Percentiles rank a stretch among this genome's conserved stretches.
Evolutionary conservation across 1,140 invertebrate genomes (phyloP).

Genomic region (Sarcophaga peregrina): DNA sequence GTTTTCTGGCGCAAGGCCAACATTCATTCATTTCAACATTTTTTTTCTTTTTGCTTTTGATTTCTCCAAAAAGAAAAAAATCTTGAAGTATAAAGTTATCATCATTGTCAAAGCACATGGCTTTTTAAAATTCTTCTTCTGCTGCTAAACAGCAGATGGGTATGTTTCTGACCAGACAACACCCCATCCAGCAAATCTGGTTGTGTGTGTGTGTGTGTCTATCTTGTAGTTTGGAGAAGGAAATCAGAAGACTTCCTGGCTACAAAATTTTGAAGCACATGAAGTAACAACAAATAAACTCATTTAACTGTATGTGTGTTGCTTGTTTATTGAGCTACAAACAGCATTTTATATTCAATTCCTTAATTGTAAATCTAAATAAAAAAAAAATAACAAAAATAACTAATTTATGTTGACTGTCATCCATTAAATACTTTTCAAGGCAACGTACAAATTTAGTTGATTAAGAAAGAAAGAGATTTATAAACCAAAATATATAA

Average conservation of each 20-base stretch:
- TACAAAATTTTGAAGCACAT: neutral
- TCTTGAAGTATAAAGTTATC: neutral
- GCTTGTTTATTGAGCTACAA: too few relatives aligned
- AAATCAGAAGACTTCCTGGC: constrained; percentile 6
- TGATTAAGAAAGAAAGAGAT: too few relatives aligned
- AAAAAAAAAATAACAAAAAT: too few relatives aligned
- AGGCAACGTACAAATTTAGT: too few relatives aligned
- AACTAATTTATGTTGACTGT: too few relatives aligned
- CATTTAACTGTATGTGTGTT: neutral
- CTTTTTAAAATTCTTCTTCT: neutral
- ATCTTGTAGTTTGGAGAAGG: neutral
- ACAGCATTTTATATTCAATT: too few relatives aligned
- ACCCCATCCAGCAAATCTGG: neutral
- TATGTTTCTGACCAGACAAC: neutral
- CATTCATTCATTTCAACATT: too few relatives aligned
- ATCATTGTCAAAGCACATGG: neutral
- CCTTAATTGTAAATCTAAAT: too few relatives aligned
- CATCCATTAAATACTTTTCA: too few relatives aligned
- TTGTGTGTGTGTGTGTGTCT: neutral
- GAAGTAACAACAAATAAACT: neutral
- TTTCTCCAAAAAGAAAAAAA: neutral
- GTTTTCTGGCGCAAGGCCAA: constrained; percentile 8
- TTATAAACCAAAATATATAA: too few relatives aligned
- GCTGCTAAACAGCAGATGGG: neutral
- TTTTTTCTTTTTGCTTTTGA: neutral